These are phyloP conservation scores for Cyclargus thomasi DNA, from an alignment of 1,140 invertebrate genomes.

Conservation along the genomic window DNA sequence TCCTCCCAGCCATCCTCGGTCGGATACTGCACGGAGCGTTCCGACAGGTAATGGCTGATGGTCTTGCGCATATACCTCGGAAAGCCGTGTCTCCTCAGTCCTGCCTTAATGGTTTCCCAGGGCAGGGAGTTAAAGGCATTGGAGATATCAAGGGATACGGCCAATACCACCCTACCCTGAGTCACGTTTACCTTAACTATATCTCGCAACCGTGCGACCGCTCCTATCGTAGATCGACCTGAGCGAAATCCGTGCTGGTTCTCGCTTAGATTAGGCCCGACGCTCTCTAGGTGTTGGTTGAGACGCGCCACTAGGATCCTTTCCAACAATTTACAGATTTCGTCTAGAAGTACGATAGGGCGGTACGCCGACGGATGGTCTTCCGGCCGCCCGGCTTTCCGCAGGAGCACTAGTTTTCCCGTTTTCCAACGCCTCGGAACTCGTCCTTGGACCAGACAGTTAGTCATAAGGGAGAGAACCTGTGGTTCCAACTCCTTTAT, in stretches of 20 bases:
- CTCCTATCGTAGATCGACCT: neutral
- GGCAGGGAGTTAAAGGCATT: conserved; percentile 1
- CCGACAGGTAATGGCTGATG: neutral
- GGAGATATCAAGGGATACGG: conserved; percentile 2
- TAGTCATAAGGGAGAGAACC: neutral
- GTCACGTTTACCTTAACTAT: neutral
- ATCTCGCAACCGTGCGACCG: neutral
- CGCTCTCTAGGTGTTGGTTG: neutral
- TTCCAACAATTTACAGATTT: conserved; percentile 1
- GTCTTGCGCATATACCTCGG: neutral
- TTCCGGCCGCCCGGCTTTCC: neutral
- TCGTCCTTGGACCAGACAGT: neutral
- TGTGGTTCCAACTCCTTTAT: neutral
- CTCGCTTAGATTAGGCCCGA: neutral
- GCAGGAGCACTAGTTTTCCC: neutral
- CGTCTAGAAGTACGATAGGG: conserved; percentile 8
- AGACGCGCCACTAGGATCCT: neutral
- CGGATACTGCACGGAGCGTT: neutral
- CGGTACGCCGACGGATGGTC: too few relatives aligned
- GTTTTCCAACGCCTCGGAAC: neutral
- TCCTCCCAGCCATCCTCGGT: neutral
- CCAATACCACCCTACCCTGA: neutral
- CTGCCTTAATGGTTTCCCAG: neutral
- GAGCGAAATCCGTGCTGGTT: neutral
- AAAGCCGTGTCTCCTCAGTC: neutral